Base-by-base conservation (phyloP, 2,888 invertebrate genomes). In the Diarsia rubi region DNA sequence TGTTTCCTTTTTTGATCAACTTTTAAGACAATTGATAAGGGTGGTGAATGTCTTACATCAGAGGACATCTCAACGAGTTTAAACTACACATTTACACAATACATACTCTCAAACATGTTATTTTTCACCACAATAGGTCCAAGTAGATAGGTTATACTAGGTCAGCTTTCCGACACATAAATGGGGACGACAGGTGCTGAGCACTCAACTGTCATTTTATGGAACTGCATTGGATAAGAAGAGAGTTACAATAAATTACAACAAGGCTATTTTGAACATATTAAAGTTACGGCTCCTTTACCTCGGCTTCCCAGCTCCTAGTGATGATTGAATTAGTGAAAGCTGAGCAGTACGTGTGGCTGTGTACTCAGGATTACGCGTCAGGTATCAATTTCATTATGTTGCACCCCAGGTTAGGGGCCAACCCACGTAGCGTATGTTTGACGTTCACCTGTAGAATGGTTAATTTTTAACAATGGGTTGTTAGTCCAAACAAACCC, bases 351-450 rank as follows among this genome's bases (percentile, higher is more conserved):
- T 37, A 37, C 37, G 37, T 45, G 45, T 24, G 63, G 59, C 45
- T 42, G 62, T 65, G 69, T 63, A 65, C 71, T 60, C 54, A 64
- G 82, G 63, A 64, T 84, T 82, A 75, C 64, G 71, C 69, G 76
- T 49, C 82, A 84, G 82, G 82, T 82, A 84, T 82, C 84, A 81
- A 45, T 81, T 81, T 81, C 76, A 80, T 84, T 82, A 84, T 44
- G 75, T 63, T 69, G 69, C 72, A 64, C 71, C 72, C 45, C 31
- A 6, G 57, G 65, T 54, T 59, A 6, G 11, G 42, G 31, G 27
- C 49, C 59, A 37, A 3, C 21, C 37, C 81, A 80, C 75, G 72
- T 84, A 42, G 37, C 14, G 11, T 27, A n/a, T 81, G 62, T 84
- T 73, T 70, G 54, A 49, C 45, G 42, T 52, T 68, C 69, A 57